Evolutionary conservation across 2,113 vertebrate genomes (phyloP).

Genomic region (Melanotaenia duboulayi): DNA sequence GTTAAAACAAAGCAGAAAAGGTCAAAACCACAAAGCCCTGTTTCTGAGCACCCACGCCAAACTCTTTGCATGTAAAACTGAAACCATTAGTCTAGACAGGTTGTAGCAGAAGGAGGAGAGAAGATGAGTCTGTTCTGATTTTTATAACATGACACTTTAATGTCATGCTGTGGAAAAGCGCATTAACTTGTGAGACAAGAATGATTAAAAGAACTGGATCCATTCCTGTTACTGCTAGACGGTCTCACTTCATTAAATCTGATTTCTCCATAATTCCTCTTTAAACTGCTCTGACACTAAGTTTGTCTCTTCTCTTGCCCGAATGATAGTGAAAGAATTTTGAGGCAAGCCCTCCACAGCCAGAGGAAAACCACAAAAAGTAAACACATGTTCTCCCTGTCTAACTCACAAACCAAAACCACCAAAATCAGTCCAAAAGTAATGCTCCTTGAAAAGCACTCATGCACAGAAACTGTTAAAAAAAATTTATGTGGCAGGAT

Average conservation of each 20-base stretch:
- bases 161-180: not conserved
- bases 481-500: conserved; percentile 40
- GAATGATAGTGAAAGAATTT: conserved; percentile 44
- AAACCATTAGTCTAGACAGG: not conserved
- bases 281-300: not conserved
- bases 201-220: not conserved
- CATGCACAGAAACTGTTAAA: conserved; percentile 23
- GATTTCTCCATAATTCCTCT: conserved; percentile 3
- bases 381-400: conserved; percentile 56
- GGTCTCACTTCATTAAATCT: not conserved
- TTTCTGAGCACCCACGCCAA: not conserved
- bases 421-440: conserved; percentile 49
- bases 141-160: not conserved
- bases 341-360: conserved; percentile 47
- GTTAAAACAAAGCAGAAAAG: not conserved
- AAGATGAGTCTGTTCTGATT: not conserved
- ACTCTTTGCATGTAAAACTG: not conserved
- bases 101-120: not conserved
- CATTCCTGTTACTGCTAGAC: not conserved
- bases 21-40: not conserved
- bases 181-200: not conserved
- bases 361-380: conserved; percentile 67
- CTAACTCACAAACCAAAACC: conserved; percentile 55
- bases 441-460: conserved; percentile 35
- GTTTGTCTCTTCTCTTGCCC: not conserved